phyloP scores from a whole-genome alignment of 2,113 vertebrate genomes.

The Piaya cayana region DNA sequence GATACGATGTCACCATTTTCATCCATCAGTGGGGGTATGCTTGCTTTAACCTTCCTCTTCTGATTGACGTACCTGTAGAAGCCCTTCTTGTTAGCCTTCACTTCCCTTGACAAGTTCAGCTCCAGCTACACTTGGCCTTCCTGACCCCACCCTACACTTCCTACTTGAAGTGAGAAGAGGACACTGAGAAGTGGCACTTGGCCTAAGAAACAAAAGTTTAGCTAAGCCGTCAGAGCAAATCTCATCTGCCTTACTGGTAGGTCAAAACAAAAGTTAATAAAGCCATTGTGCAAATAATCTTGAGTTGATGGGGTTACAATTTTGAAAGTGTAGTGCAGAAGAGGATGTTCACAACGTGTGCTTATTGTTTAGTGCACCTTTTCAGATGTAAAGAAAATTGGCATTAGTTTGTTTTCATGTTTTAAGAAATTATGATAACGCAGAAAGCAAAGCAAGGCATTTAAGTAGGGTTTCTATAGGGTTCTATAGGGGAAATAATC shows the following conservation, averaged over 20 bases:
- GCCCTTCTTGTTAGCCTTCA: too few relatives aligned
- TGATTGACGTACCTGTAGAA: too few relatives aligned
- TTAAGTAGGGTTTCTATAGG: background rate
- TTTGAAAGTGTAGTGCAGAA: background rate
- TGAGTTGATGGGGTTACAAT: background rate
- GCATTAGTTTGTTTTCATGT: background rate
- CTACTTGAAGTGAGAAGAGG: background rate
- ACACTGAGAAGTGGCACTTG: background rate
- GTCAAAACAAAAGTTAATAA: background rate
- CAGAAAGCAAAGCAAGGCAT: background rate
- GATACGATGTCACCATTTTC: too few relatives aligned
- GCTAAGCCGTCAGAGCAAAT: background rate
- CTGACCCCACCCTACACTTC: background rate
- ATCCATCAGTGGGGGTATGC: too few relatives aligned
- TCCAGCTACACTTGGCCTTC: too few relatives aligned
- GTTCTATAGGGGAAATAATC: background rate
- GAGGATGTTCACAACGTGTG: fast-evolving
- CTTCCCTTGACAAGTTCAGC: too few relatives aligned
- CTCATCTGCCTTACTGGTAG: background rate
- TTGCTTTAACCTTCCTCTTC: too few relatives aligned
- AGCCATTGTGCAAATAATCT: background rate
- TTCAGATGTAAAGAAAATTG: background rate
- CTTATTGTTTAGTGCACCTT: background rate
- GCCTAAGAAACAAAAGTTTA: background rate
- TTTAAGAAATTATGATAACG: background rate